Evolutionary conservation across 2,113 vertebrate species (phyloP).

Genomic region (Antechinus stuartii): DNA sequence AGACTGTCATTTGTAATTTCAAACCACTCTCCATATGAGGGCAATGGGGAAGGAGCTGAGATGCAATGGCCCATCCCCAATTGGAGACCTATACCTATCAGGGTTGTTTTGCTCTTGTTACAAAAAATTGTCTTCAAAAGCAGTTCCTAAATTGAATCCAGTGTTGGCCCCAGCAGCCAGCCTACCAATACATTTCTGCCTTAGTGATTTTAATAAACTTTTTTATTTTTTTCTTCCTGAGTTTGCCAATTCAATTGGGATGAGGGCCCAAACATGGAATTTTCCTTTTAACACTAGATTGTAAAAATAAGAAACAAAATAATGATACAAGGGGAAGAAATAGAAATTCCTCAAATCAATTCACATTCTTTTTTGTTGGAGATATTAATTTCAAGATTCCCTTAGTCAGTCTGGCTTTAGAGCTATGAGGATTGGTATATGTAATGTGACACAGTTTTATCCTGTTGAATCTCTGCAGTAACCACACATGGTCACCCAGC

Average conservation of each 20-base stretch:
- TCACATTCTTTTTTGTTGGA: not conserved
- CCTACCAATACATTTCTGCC: not conserved
- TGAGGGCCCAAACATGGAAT: not conserved
- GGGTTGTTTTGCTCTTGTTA: not conserved
- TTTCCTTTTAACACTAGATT: not conserved
- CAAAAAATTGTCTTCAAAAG: not conserved
- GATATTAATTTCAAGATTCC: not conserved
- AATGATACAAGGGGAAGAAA: not conserved
- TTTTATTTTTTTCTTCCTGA: not conserved
- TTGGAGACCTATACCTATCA: not conserved
- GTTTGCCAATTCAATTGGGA: not conserved
- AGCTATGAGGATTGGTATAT: not conserved
- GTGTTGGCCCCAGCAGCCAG: not conserved
- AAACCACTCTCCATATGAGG: not conserved
- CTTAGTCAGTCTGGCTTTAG: not conserved
- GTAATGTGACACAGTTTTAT: conserved; percentile 45
- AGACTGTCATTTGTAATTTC: not conserved
- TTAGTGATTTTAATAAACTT: not conserved
- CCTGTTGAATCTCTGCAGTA: conserved; percentile 36
- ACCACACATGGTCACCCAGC: not conserved
- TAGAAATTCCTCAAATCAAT: not conserved
- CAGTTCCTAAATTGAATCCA: not conserved
- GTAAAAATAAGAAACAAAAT: not conserved
- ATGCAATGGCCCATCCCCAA: not conserved
- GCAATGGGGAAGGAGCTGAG: not conserved